Percentiles rank a stretch among this genome's conserved stretches.
These are phyloP conservation scores for Chymomyza costata DNA, from an alignment of 1,140 invertebrate species.

Conservation along the genomic window DNA sequence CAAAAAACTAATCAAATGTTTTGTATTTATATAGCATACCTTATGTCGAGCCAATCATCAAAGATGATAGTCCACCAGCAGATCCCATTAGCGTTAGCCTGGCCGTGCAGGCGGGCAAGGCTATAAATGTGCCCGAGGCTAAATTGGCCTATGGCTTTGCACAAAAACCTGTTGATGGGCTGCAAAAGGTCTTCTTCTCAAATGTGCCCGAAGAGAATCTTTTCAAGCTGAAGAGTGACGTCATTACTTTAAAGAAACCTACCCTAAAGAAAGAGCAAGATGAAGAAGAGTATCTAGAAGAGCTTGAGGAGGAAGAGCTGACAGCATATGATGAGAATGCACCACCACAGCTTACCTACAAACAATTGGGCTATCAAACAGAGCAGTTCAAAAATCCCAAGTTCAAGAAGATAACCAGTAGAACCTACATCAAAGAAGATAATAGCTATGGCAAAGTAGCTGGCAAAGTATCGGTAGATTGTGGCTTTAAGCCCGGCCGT, in stretches of 20 bases:
- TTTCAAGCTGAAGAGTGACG: constrained; percentile 72
- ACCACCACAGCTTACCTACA: constrained; percentile 55
- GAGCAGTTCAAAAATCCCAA: constrained; percentile 68
- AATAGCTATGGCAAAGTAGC: constrained; percentile 45
- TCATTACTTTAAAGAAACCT: constrained; percentile 73
- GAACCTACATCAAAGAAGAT: constrained; percentile 16
- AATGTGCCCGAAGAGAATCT: constrained; percentile 76
- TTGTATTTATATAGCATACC: constrained; percentile 23
- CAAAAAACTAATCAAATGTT: neutral
- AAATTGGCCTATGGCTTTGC: constrained; percentile 75
- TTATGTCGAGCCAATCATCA: constrained; percentile 33
- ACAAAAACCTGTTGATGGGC: constrained; percentile 64
- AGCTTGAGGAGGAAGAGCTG: constrained; percentile 40
- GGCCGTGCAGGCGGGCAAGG: constrained; percentile 67
- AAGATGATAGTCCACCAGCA: constrained; percentile 57
- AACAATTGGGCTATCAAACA: constrained; percentile 59
- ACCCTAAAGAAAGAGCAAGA: constrained; percentile 36
- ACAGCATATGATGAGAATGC: constrained; percentile 27
- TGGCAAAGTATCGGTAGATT: constrained; percentile 55
- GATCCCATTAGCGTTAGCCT: constrained; percentile 76
- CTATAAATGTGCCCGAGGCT: constrained; percentile 71
- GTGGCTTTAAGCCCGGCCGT: constrained; percentile 63
- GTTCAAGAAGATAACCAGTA: constrained; percentile 43
- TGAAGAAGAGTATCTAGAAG: constrained; percentile 53
- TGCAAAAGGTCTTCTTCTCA: constrained; percentile 39